phyloP scores from a whole-genome alignment of 2,113 vertebrate species.

The Rhizomys pruinosus region DNA sequence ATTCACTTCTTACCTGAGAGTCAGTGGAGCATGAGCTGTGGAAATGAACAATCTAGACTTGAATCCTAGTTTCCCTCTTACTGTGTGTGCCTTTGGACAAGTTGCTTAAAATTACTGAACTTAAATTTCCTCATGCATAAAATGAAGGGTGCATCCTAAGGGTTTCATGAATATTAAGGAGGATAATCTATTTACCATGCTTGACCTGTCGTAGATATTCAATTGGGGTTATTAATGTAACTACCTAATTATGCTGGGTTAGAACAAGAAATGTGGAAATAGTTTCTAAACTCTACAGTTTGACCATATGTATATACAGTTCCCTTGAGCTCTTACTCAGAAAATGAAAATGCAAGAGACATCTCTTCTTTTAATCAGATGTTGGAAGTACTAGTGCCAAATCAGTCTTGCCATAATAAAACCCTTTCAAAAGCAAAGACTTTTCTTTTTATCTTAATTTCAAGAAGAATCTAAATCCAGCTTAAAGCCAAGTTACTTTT shows the following conservation, averaged over 20 bases:
- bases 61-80: slow-evolving; percentile 12
- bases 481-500: slow-evolving; percentile 36
- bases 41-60: background rate
- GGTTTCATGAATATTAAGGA: slow-evolving; percentile 53
- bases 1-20: background rate
- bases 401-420: slow-evolving; percentile 40
- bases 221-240: background rate
- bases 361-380: slow-evolving; percentile 13
- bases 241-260: background rate
- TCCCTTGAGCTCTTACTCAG: slow-evolving; percentile 13
- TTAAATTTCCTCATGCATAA: slow-evolving; percentile 44
- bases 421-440: slow-evolving; percentile 6
- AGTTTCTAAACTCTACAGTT: background rate
- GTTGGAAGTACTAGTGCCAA: slow-evolving; percentile 12
- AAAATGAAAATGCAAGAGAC: slow-evolving; percentile 51
- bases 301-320: background rate
- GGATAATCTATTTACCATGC: slow-evolving; percentile 16
- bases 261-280: background rate
- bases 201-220: background rate
- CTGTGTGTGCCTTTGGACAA: slow-evolving; percentile 15
- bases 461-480: background rate
- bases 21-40: background rate
- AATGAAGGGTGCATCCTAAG: background rate
- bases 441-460: slow-evolving; percentile 17
- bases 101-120: slow-evolving; percentile 34